These are phyloP conservation scores for Palythoa caribaeorum DNA, from an alignment of 92 coral and sea anemone genomes.

Conservation along the genomic window DNA sequence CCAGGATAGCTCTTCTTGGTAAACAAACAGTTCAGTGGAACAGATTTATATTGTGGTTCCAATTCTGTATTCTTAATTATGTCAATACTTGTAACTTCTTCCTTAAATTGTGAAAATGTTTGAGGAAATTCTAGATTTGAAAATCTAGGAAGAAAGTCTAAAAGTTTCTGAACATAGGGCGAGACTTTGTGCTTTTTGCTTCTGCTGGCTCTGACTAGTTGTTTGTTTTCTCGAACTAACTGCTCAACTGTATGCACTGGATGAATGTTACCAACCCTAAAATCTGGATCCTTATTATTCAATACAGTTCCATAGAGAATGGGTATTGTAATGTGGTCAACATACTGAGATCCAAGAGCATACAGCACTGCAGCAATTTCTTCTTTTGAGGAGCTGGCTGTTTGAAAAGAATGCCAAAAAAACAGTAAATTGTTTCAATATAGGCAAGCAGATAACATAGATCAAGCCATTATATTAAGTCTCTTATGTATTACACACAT, in stretches of 20 bases:
- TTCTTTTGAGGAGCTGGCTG: background rate
- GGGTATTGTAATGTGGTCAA: slow-evolving; percentile 38
- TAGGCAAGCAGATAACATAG: too few relatives aligned
- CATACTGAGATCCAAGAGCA: slow-evolving; percentile 55
- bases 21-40: slow-evolving; percentile 11
- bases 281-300: slow-evolving; percentile 13
- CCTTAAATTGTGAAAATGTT: background rate
- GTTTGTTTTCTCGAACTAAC: background rate
- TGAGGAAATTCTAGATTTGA: slow-evolving; percentile 3
- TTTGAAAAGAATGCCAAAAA: background rate
- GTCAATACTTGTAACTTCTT: background rate
- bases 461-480: too few relatives aligned
- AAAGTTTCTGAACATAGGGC: background rate
- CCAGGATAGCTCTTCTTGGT: background rate
- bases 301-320: slow-evolving; percentile 36
- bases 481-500: too few relatives aligned
- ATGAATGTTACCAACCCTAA: slow-evolving; percentile 47
- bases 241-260: slow-evolving; percentile 38
- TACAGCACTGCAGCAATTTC: slow-evolving; percentile 18
- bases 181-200: background rate
- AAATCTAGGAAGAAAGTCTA: background rate
- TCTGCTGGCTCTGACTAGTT: background rate
- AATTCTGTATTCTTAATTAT: background rate
- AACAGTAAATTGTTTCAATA: too few relatives aligned
- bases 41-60: background rate